These are phyloP conservation scores for Lasioglossum zephyrum DNA, from an alignment of 2,888 invertebrate species.

Conservation along the genomic window DNA sequence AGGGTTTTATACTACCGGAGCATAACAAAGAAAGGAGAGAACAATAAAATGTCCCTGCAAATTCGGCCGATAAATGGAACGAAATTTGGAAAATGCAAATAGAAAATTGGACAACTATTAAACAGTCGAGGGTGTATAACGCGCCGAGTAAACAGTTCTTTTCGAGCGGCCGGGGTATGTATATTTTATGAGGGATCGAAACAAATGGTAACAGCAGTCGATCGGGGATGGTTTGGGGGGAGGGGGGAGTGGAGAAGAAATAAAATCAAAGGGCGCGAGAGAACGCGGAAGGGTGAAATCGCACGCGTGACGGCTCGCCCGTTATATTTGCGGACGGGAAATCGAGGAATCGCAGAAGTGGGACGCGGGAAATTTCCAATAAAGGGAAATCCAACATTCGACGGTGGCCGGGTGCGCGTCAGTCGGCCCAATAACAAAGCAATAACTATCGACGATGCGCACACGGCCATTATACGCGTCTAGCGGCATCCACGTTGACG, in stretches of 20 bases:
- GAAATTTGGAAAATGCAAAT: not conserved
- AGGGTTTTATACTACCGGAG: not conserved
- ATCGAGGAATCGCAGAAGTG: slow-evolving; percentile 66
- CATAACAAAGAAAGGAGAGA: not conserved
- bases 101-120: not conserved
- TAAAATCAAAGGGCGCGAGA: slow-evolving; percentile 32
- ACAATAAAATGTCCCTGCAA: not conserved
- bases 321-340: slow-evolving; percentile 67
- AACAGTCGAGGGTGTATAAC: not conserved
- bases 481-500: slow-evolving; percentile 63
- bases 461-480: slow-evolving; percentile 64
- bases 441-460: slow-evolving; percentile 72
- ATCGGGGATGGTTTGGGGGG: not conserved
- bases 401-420: slow-evolving; percentile 50
- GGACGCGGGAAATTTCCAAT: slow-evolving; percentile 72
- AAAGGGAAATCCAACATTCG: slow-evolving; percentile 70
- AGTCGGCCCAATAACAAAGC: slow-evolving; percentile 71
- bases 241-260: not conserved
- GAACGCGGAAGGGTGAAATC: slow-evolving; percentile 56
- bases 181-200: not conserved
- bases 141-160: not conserved
- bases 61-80: not conserved
- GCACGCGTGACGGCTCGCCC: slow-evolving; percentile 58
- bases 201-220: not conserved
- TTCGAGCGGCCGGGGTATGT: not conserved